Base-by-base conservation (phyloP, 1,140 invertebrate genomes). In the Leptinotarsa lineolata region DNA sequence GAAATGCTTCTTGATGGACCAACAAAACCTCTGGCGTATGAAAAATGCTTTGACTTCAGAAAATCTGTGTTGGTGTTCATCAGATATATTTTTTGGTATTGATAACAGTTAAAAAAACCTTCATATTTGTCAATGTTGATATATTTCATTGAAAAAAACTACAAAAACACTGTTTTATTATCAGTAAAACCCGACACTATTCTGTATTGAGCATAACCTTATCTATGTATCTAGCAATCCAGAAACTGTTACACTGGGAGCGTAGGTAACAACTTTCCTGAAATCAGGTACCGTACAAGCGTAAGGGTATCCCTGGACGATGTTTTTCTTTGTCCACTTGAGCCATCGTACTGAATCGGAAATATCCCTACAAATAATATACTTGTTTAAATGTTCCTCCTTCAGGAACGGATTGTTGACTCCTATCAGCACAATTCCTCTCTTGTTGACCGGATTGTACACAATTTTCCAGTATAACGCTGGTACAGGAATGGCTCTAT, bases 211-310 rank as follows among this genome's bases (percentile, higher is more conserved):
- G 30, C 30, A 30, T 30, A n/a, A n/a, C n/a, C n/a, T 39, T 2
- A 11, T 39, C 8, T 39, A 39, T 39, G 30, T 11, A 18, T 18
- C 61, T 13, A 63, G 20, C 24, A 61, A 48, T 44, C 58, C 69
- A 63, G 69, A 30, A 15, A 64, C 30, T 0, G 13, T n/a, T 11
- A 71, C n/a, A 16, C 45, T 46, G 0, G 89, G 89, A 15, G 90
- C 77, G 45, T 86, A 82, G 1, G 83, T 84, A 20, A 92, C 85
- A 3, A 82, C 81, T 73, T 83, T 86, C 59, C 88, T 84, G 80
- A 92, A 88, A 48, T 91, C 88, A 59, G 85, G 80, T 12, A 92
- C 85, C 13, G 85, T 85, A 79, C 91, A 93, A 69, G 89, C 91
- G 79, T 92, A 92, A 8, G 88, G 89, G 80, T 89, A 89, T 0